Base-by-base conservation (phyloP, 2,113 vertebrate genomes). In the Callipepla californica region DNA sequence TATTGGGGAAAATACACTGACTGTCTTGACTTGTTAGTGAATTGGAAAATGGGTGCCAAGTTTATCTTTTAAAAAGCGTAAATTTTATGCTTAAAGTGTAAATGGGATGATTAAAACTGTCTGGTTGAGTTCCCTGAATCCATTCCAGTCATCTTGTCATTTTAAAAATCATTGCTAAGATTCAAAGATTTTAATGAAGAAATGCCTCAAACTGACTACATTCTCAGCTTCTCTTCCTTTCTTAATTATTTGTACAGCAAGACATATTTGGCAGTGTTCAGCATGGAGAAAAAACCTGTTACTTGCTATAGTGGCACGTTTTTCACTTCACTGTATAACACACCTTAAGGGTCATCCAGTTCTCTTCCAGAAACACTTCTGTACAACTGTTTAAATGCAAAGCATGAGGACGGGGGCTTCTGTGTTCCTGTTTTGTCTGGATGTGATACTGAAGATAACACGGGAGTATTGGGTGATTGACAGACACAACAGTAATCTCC, bases 11-110 rank as follows among this genome's bases (percentile, higher is more conserved):
- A 95, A 96, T 61, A 62, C 32, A 87, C 11, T 18, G 48, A 81
- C 36, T 36, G 55, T 80, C 92, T 92, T 42, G 61, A 92, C 85
- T 93, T 77, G 36, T 36, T 85, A 91, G 75, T 85, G 63, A 91
- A 67, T 77, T 82, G 57, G 85, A 95, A 94, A 95, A 85, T 47
- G 47, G 38, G 67, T 93, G 87, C 82, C 85, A 94, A 82, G 85
- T 91, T 63, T 70, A 11, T 92, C 79, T 91, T 87, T 92, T 77
- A 53, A 89, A 59, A 82, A 67, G 84, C 80, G 87, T 87, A 75
- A 86, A 87, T 87, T 66, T 55, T 84, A 45, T 77, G 32, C 74
- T 90, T 74, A n/a, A 89, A 82, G 57, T 95, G 70, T 80, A 91
- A 94, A 91, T 93, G 63, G 47, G 32, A 55, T 91, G 22, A 51